These are phyloP conservation scores for Brachyistius frenatus DNA, from an alignment of 2,113 vertebrate species.

Conservation along the genomic window DNA sequence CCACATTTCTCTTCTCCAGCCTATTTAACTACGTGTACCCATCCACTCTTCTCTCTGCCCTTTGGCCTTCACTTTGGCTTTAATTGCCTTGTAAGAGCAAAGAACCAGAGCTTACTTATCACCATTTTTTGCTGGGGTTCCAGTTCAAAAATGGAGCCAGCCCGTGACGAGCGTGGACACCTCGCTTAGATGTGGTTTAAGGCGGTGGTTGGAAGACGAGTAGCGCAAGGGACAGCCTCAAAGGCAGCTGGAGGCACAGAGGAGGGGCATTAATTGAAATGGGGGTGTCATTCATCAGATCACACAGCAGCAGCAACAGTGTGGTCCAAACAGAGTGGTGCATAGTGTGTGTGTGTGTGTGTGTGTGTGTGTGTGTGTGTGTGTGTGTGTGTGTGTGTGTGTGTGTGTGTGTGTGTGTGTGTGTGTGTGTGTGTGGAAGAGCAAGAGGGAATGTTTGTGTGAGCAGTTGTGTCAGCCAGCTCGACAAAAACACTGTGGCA, in stretches of 20 bases:
- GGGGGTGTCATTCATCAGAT: constrained; percentile 62
- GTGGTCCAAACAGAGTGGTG: constrained; percentile 38
- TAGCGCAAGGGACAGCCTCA: constrained; percentile 14
- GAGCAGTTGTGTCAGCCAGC: constrained; percentile 35
- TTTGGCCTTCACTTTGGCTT: constrained; percentile 17
- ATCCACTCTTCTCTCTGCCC: constrained; percentile 1
- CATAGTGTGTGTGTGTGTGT: constrained; percentile 12
- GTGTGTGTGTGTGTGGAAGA: constrained; percentile 1
- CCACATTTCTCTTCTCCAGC: constrained; percentile 16
- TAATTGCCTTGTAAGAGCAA: background rate
- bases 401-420: constrained; percentile 18
- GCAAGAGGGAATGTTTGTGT: constrained; percentile 15
- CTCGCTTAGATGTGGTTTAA: constrained; percentile 3
- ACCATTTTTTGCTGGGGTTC: constrained; percentile 33
- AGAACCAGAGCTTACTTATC: constrained; percentile 10
- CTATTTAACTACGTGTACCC: constrained; percentile 1
- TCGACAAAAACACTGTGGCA: constrained; percentile 58
- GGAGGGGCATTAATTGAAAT: constrained; percentile 65
- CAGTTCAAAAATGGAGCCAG: background rate
- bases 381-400: constrained; percentile 13
- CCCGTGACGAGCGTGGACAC: constrained; percentile 4
- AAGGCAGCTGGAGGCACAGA: constrained; percentile 32
- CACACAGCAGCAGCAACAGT: constrained; percentile 41
- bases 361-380: constrained; percentile 15
- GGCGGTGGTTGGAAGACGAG: constrained; percentile 4